Percentiles rank a stretch among this genome's conserved stretches.
Conservation (phyloP, 2,888 invertebrate species). For the Tenthredo notha region DNA sequence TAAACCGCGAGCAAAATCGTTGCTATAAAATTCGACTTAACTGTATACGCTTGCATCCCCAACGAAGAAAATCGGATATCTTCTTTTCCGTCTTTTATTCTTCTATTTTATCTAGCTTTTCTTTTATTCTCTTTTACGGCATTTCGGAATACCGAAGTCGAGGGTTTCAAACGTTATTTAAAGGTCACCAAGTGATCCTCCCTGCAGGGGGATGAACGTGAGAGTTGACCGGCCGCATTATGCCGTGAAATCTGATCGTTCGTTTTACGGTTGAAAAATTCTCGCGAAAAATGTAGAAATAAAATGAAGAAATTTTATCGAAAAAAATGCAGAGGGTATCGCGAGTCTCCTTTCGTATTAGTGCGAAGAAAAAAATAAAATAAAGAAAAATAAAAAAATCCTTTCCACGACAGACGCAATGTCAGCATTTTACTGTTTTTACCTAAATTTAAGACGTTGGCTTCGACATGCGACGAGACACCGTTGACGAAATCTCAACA, state of each 20-base stretch:
- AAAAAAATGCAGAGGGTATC: background rate
- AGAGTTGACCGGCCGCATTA: constrained; percentile 26
- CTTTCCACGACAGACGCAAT: background rate
- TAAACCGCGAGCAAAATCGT: background rate
- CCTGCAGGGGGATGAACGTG: background rate
- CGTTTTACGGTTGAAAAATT: constrained; percentile 23
- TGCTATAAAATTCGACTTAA: background rate
- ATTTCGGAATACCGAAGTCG: background rate
- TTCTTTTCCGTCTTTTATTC: background rate
- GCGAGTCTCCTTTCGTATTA: background rate
- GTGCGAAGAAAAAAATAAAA: background rate
- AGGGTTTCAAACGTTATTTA: constrained; percentile 14
- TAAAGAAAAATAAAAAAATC: background rate
- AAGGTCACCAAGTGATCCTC: constrained; percentile 7
- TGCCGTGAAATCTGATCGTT: constrained; percentile 40
- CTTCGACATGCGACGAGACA: background rate
- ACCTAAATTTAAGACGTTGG: background rate
- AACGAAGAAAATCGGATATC: background rate
- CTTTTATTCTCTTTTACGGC: background rate
- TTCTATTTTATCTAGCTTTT: background rate
- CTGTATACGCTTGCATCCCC: background rate
- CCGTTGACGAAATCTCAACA: background rate
- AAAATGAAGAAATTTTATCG: constrained; percentile 15
- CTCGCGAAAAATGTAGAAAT: background rate
- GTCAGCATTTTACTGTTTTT: constrained; percentile 30